Percentiles rank a stretch among this genome's conserved stretches.
Conservation (phyloP, 2,113 vertebrate genomes). For the Salvelinus fontinalis region DNA sequence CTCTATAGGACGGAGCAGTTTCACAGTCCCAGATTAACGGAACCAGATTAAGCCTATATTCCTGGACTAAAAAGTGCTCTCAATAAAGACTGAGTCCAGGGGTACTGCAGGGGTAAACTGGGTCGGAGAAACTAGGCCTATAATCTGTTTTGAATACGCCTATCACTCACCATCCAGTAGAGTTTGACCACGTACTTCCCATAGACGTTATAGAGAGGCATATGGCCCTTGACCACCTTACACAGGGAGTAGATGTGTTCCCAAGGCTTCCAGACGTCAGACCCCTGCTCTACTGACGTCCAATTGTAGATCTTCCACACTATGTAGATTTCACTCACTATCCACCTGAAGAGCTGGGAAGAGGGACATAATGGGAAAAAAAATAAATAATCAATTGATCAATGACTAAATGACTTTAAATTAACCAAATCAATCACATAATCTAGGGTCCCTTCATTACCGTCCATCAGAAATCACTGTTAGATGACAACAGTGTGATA, state of each 20-base stretch:
- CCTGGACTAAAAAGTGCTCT: not conserved
- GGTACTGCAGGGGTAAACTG: no score
- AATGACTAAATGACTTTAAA: no score
- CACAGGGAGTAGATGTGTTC: slow-evolving; percentile 92
- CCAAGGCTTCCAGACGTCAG: slow-evolving; percentile 86
- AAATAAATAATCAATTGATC: no score
- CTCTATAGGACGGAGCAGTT: no score
- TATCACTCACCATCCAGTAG: slow-evolving; percentile 90
- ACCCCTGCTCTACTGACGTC: slow-evolving; percentile 40
- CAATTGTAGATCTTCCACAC: slow-evolving; percentile 78
- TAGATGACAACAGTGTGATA: not conserved
- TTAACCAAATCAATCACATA: no score
- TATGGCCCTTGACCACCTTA: slow-evolving; percentile 78
- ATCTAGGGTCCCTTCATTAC: not conserved
- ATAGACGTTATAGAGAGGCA: slow-evolving; percentile 85
- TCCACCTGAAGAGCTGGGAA: slow-evolving; percentile 88
- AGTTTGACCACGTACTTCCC: slow-evolving; percentile 92
- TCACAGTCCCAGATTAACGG: not conserved
- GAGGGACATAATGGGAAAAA: not conserved
- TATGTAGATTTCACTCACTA: slow-evolving; percentile 87
- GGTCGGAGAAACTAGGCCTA: no score
- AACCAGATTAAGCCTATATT: no score
- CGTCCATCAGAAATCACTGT: not conserved
- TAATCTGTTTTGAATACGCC: no score
- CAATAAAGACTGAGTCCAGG: not conserved